Evolutionary conservation across 2,888 invertebrate species (phyloP).

Genomic region (Scelioninae gen. 1): DNA sequence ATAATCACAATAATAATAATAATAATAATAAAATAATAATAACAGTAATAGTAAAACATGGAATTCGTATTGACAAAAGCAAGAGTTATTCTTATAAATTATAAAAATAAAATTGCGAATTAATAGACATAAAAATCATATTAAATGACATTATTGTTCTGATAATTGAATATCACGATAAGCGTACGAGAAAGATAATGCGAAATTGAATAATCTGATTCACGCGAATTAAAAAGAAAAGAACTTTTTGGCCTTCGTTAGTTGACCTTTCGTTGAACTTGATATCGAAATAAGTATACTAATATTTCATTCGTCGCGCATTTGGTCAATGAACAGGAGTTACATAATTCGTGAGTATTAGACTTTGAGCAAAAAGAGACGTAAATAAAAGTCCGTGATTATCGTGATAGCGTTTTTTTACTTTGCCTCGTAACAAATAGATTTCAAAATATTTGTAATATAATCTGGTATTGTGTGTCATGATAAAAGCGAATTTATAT

Average conservation of each 20-base stretch:
- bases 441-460: slow-evolving; percentile 29
- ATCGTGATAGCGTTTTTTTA: slow-evolving; percentile 17
- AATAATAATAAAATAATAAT: neutral
- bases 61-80: too few species aligned
- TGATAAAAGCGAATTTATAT: slow-evolving; percentile 3
- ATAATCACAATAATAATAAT: neutral
- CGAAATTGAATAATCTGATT: slow-evolving; percentile 24
- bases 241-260: slow-evolving; percentile 5
- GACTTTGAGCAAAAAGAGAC: slow-evolving; percentile 39
- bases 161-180: slow-evolving; percentile 1
- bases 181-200: neutral
- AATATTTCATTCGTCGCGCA: slow-evolving; percentile 32
- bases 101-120: too few species aligned
- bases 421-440: neutral
- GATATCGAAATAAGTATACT: slow-evolving; percentile 33
- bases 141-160: neutral
- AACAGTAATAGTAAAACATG: too few species aligned
- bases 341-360: slow-evolving; percentile 40
- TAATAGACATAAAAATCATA: neutral
- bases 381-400: slow-evolving; percentile 26
- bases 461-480: slow-evolving; percentile 28
- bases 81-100: too few species aligned
- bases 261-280: slow-evolving; percentile 30
- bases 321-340: slow-evolving; percentile 46
- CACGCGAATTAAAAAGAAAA: slow-evolving; percentile 9